A percentile compares a stretch with the other conserved stretches of the same genome.
Evolutionary conservation across 2,113 vertebrate genomes (phyloP).

Genomic region (Pluvialis apricaria): DNA sequence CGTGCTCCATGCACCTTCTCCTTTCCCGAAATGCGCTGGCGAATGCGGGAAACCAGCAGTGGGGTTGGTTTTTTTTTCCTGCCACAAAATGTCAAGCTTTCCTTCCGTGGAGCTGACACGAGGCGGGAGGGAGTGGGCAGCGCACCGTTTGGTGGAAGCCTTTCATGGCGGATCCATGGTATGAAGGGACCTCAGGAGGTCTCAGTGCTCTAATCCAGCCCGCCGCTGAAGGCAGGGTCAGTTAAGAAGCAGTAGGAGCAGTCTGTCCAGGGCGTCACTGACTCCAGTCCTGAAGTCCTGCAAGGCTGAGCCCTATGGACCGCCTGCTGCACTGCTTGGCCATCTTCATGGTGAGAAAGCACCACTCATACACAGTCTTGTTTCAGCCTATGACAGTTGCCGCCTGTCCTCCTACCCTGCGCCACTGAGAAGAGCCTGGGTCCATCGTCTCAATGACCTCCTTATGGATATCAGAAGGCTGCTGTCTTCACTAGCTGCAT

Average conservation of each 20-base stretch:
- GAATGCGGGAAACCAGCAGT: fast-evolving
- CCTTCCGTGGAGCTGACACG: fast-evolving
- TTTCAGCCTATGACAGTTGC: not conserved
- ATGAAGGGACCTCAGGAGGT: not conserved
- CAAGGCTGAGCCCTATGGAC: not conserved
- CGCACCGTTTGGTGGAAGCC: fast-evolving
- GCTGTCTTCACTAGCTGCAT: not conserved
- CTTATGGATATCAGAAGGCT: not conserved
- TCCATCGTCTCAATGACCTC: not conserved
- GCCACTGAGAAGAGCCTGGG: not conserved
- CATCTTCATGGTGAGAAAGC: fast-evolving
- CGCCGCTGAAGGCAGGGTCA: not conserved
- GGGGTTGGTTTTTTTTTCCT: not conserved
- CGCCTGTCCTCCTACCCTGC: not conserved
- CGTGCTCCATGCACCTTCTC: not conserved
- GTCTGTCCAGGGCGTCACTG: not conserved
- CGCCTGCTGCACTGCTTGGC: not conserved
- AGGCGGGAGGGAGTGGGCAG: fast-evolving
- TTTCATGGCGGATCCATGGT: not conserved
- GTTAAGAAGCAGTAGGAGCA: not conserved
- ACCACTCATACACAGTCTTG: not conserved
- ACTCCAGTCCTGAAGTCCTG: not conserved
- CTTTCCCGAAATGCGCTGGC: not conserved
- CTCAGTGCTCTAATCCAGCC: not conserved
- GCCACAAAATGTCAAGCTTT: too few relatives aligned